A percentile compares a stretch with the other conserved stretches of the same genome.
Evolutionary conservation across 2,888 invertebrate species (phyloP).

Genomic region (Steinernema carpocapsae): DNA sequence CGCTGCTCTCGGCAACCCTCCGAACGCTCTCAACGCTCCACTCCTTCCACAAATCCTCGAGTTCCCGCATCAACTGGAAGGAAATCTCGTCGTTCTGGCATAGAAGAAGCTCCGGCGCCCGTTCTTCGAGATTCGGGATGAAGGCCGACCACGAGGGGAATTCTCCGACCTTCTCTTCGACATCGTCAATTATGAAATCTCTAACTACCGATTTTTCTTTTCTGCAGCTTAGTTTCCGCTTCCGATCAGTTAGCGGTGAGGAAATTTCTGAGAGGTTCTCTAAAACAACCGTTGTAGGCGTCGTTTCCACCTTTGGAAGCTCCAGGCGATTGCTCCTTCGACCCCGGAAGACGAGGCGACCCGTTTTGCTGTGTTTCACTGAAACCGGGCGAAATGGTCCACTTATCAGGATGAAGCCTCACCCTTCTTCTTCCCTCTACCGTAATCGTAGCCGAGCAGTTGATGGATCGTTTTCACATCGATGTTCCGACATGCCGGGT

Average conservation of each 20-base stretch:
- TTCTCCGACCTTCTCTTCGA: constrained; percentile 29
- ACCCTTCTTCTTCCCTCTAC: constrained; percentile 20
- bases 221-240: neutral
- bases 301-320: neutral
- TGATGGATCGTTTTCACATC: constrained; percentile 3
- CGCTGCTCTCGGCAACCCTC: constrained; percentile 38
- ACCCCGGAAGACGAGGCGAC: neutral
- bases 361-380: constrained; percentile 6
- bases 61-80: constrained; percentile 43
- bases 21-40: constrained; percentile 45
- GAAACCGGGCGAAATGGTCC: neutral
- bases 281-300: neutral
- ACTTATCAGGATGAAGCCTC: neutral
- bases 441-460: constrained; percentile 28
- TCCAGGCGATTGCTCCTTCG: constrained; percentile 14
- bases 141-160: constrained; percentile 36
- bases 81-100: constrained; percentile 44
- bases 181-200: neutral
- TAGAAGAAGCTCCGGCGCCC: constrained; percentile 38
- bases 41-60: constrained; percentile 43
- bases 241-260: constrained; percentile 11
- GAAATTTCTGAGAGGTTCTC: neutral
- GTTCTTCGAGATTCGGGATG: constrained; percentile 39
- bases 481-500: constrained; percentile 4
- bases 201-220: neutral